A percentile compares a stretch with the other conserved stretches of the same genome.
phyloP scores from a whole-genome alignment of 92 coral and sea anemone genomes.

The Zoanthus sansibaricus region DNA sequence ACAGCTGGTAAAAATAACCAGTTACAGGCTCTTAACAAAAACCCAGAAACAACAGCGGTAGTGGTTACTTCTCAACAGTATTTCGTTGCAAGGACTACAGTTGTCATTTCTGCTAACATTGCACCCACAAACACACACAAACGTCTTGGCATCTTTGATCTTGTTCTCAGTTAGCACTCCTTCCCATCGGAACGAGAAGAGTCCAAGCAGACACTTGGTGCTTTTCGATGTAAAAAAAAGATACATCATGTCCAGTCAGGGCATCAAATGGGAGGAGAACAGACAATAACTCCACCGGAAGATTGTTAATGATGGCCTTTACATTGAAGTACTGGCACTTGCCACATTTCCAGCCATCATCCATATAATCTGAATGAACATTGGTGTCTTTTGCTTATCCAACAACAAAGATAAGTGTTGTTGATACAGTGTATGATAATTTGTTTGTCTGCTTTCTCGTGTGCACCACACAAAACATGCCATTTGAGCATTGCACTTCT shows the following conservation, averaged over 20 bases:
- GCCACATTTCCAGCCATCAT: conserved; percentile 74
- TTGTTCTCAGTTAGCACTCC: conserved; percentile 35
- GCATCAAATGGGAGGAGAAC: conserved; percentile 69
- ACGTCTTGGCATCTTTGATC: conserved; percentile 10
- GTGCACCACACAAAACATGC: conserved; percentile 46
- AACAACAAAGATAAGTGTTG: conserved; percentile 55
- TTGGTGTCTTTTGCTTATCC: conserved; percentile 64
- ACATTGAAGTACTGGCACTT: conserved; percentile 63
- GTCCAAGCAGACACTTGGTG: conserved; percentile 50
- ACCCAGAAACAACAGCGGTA: background rate
- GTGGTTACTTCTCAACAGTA: conserved; percentile 23
- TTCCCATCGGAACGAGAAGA: conserved; percentile 47
- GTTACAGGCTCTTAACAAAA: too few species aligned
- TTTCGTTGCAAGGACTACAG: conserved; percentile 11
- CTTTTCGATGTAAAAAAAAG: conserved; percentile 48
- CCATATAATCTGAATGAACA: conserved; percentile 63
- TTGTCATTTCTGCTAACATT: conserved; percentile 8
- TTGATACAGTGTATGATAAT: conserved; percentile 50
- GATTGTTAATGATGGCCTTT: conserved; percentile 32
- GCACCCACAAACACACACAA: conserved; percentile 4
- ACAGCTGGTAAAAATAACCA: too few species aligned
- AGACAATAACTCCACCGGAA: too few species aligned
- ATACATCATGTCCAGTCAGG: conserved; percentile 60
- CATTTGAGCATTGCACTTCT: conserved; percentile 59
- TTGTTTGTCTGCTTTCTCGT: conserved; percentile 67